These are phyloP conservation scores for Alethe castanea DNA, from an alignment of 2,113 vertebrate genomes.

Conservation along the genomic window DNA sequence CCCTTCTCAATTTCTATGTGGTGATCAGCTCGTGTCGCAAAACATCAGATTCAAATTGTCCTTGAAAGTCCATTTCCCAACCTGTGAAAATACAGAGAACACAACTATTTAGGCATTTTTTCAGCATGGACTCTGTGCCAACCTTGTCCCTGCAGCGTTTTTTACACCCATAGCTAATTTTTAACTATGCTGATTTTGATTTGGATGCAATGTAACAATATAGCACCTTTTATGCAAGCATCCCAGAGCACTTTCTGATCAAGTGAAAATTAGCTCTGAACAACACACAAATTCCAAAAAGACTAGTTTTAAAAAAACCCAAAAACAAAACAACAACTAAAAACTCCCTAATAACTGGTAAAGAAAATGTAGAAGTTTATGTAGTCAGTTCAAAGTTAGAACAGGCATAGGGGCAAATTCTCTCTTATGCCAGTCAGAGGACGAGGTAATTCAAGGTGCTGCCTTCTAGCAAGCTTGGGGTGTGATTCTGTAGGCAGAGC, in stretches of 20 bases:
- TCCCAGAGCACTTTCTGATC: background rate
- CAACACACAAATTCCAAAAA: background rate
- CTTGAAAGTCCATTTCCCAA: background rate
- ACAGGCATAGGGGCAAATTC: background rate
- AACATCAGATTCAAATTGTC: background rate
- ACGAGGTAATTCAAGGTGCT: background rate
- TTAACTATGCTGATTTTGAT: background rate
- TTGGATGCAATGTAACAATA: background rate
- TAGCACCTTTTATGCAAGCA: background rate
- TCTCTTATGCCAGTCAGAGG: background rate
- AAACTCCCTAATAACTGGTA: rapidly evolving
- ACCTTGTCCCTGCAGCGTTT: background rate
- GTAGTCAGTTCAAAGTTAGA: background rate
- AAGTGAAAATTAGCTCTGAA: conserved; percentile 5
- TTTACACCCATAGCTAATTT: background rate
- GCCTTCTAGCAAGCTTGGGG: background rate
- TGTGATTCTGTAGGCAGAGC: background rate
- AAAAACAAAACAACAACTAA: background rate
- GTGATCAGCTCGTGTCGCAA: background rate
- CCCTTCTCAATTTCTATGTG: background rate
- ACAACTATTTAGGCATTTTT: background rate
- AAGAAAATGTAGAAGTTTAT: background rate
- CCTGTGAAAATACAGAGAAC: background rate
- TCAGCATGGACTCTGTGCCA: background rate
- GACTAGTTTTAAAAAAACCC: background rate